Evolutionary conservation across 2,888 invertebrate species (phyloP), one percentile per base, ranked within the genome.

Genomic region (Lobophora halterata): DNA sequence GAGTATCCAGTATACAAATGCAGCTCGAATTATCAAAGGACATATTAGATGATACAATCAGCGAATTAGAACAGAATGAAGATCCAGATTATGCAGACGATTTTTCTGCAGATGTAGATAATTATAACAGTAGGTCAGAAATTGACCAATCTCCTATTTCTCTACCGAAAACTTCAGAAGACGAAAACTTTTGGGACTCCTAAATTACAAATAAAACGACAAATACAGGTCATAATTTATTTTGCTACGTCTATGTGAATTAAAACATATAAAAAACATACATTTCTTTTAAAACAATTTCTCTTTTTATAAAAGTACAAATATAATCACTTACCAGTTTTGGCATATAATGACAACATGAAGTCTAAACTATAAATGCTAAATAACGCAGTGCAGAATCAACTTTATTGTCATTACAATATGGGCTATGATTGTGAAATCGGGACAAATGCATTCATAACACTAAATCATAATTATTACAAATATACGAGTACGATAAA

Each of bases 251-350:
- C 24, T 41, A 67, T 72, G 70, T 58, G 48, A 64, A 52, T 30
- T 32, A 37, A 36, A 36, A 42, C 28, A 35, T 81, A 51, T 31
- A 54, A 46, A 31, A 48, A 77, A 79, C 66, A 73, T 71, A 72
- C 61, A 58, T 60, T 38, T 40, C 27, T 44, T 46, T 66, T 66
- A 58, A 66, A 64, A 65, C 59, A 66, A 60, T 70, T 68, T 65
- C 59, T 42, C 49, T 58, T 51, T 66, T 67, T 86, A 86, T 83
- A 83, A 86, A 86, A 86, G 81, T 86, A 86, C 82, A 86, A 86
- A 86, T 70, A 49, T 45, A 53, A 56, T 60, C 58, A 64, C 63
- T 59, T 61, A 57, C 52, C 37, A 34, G 52, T 50, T 65, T 63
- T 65, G 64, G 58, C 64, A 53, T 53, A 33, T 47, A 21, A 47